Percentiles rank a stretch among this genome's conserved stretches.
Conservation (phyloP, 2,888 invertebrate species). For the Ennomos erosarius region DNA sequence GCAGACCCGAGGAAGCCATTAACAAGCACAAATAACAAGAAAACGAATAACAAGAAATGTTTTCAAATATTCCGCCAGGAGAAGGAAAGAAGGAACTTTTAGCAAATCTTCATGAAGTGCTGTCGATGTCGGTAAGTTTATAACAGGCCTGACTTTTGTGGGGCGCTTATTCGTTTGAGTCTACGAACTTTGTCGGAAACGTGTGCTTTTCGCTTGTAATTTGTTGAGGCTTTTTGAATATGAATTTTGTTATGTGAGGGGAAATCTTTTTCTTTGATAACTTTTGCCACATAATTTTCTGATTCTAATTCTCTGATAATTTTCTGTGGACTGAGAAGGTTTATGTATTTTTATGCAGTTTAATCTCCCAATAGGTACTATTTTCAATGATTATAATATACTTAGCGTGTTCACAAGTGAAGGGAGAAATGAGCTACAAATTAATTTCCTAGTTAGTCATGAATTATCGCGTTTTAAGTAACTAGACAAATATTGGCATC, state of each 20-base stretch:
- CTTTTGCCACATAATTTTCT: too few species aligned
- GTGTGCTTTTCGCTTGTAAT: conserved; percentile 5
- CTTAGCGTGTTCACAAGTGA: too few species aligned
- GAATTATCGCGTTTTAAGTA: too few species aligned
- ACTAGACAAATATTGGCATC: too few species aligned
- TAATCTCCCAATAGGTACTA: too few species aligned
- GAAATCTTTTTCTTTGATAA: too few species aligned
- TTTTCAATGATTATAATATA: too few species aligned
- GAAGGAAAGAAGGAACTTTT: conserved; percentile 17
- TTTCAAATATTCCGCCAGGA: conserved; percentile 14
- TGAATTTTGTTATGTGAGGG: too few species aligned
- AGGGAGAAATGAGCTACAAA: too few species aligned
- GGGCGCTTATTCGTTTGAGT: conserved; percentile 7
- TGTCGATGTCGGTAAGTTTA: conserved; percentile 17
- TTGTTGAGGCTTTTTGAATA: conserved; percentile 3
- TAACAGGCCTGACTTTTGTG: conserved; percentile 20
- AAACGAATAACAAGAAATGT: conserved; percentile 17
- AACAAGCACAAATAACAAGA: conserved; percentile 16
- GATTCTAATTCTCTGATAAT: too few species aligned
- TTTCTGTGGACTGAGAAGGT: background rate
- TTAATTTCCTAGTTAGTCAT: too few species aligned
- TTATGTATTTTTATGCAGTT: background rate
- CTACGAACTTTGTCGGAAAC: conserved; percentile 11
- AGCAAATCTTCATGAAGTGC: conserved; percentile 23
- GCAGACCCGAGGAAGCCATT: conserved; percentile 19